phyloP scores from a whole-genome alignment of 1,140 invertebrate species.

The Bradynema listronoti region DNA sequence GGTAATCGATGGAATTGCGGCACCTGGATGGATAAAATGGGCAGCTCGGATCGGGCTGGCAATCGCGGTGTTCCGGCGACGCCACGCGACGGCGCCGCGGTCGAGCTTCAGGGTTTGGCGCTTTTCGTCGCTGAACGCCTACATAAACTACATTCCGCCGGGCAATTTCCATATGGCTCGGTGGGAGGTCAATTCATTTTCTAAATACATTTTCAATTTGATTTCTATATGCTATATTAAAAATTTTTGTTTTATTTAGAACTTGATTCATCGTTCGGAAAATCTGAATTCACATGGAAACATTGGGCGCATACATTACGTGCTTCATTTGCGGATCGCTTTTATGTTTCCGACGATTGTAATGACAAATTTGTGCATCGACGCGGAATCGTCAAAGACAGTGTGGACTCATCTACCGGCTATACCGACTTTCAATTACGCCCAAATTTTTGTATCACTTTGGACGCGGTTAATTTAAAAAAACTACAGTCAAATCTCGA shows the following conservation, averaged over 20 bases:
- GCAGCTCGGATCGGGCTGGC: slow-evolving; percentile 82
- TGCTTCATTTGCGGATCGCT: slow-evolving; percentile 77
- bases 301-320: slow-evolving; percentile 80
- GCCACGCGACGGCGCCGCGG: slow-evolving; percentile 86
- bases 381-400: slow-evolving; percentile 86
- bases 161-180: slow-evolving; percentile 30
- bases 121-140: slow-evolving; percentile 38
- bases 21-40: slow-evolving; percentile 99
- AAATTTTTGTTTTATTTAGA: not conserved
- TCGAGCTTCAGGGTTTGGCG: slow-evolving; percentile 68
- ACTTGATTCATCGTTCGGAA: not conserved
- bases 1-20: slow-evolving; percentile 92
- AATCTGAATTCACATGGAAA: slow-evolving; percentile 63
- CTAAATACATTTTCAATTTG: not conserved
- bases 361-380: slow-evolving; percentile 73
- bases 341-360: slow-evolving; percentile 68
- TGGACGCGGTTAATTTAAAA: slow-evolving; percentile 69
- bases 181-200: slow-evolving; percentile 18
- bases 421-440: slow-evolving; percentile 91
- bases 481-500: not conserved
- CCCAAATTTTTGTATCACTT: slow-evolving; percentile 84
- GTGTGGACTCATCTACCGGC: slow-evolving; percentile 64
- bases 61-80: slow-evolving; percentile 86
- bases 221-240: not conserved
- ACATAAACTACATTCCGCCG: slow-evolving; percentile 29